Conservation (phyloP, 2,888 invertebrate species). For the Lochmaea crataegi region DNA sequence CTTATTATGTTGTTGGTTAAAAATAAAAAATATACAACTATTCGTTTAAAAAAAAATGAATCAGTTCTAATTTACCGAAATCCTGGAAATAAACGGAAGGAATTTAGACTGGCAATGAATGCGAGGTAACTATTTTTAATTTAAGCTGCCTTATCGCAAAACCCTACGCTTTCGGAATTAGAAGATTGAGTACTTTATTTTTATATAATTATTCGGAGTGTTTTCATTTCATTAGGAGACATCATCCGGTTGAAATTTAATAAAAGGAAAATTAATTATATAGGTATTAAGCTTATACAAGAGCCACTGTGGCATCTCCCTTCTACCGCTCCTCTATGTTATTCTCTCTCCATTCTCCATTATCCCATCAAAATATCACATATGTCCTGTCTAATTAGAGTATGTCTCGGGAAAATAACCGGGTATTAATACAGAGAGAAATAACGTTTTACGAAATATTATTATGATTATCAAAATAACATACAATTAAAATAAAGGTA, state of each 20-base stretch:
- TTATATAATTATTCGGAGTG: slow-evolving; percentile 55
- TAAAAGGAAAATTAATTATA: slow-evolving; percentile 57
- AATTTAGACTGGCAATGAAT: slow-evolving; percentile 2
- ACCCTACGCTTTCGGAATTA: slow-evolving; percentile 43
- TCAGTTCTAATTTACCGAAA: no score
- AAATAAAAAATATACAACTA: no score
- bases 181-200: slow-evolving; percentile 49
- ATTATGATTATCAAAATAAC: slow-evolving; percentile 24
- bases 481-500: background rate
- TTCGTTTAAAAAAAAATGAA: no score
- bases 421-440: slow-evolving; percentile 30
- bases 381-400: slow-evolving; percentile 35
- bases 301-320: slow-evolving; percentile 28
- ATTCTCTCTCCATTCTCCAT: slow-evolving; percentile 40
- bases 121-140: slow-evolving; percentile 9
- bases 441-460: slow-evolving; percentile 25
- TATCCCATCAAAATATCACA: slow-evolving; percentile 39
- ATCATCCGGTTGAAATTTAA: slow-evolving; percentile 53
- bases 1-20: no score
- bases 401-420: slow-evolving; percentile 31
- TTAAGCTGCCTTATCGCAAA: slow-evolving; percentile 16
- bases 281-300: slow-evolving; percentile 46
- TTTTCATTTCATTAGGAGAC: slow-evolving; percentile 56
- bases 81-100: background rate
- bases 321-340: slow-evolving; percentile 25